Evolutionary conservation across 2,113 vertebrate species (phyloP).

Genomic region (Chaenogobius annularis): DNA sequence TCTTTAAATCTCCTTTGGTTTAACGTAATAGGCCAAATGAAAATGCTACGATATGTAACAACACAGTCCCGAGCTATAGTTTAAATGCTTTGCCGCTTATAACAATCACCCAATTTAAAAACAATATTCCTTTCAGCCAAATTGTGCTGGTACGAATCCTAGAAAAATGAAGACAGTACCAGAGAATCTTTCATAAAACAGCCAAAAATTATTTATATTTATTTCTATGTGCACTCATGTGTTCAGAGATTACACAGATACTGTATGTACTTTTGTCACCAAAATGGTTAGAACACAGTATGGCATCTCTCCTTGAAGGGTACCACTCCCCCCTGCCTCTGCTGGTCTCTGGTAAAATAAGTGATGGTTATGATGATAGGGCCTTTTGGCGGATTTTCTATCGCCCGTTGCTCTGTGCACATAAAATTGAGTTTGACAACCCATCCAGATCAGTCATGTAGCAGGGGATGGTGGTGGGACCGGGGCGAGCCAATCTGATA

Average conservation of each 20-base stretch:
- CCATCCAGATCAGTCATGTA: conserved; percentile 68
- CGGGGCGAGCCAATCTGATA: conserved; percentile 66
- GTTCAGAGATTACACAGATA: not conserved
- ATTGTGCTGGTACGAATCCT: not conserved
- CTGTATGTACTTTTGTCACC: conserved; percentile 14
- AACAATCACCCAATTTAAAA: too few species aligned
- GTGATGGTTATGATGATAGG: conserved; percentile 68
- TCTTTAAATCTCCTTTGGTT: too few species aligned
- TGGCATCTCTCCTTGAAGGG: conserved; percentile 41
- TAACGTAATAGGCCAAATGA: too few species aligned
- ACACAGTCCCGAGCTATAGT: too few species aligned
- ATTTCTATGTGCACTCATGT: not conserved
- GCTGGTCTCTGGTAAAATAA: conserved; percentile 37
- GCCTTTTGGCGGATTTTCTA: conserved; percentile 66
- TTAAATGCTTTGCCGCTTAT: too few species aligned
- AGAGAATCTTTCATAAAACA: not conserved
- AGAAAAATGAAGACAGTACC: not conserved
- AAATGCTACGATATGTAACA: too few species aligned
- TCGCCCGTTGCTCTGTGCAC: conserved; percentile 63
- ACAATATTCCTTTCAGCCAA: not conserved
- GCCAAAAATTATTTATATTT: too few species aligned
- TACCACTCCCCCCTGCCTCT: conserved; percentile 23
- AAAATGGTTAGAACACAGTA: conserved; percentile 61
- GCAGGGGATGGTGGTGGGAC: conserved; percentile 51
- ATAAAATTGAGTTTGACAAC: conserved; percentile 69